phyloP scores from a whole-genome alignment of 2,797 vertebrate genomes.

The Gadopsis bispinosus region DNA sequence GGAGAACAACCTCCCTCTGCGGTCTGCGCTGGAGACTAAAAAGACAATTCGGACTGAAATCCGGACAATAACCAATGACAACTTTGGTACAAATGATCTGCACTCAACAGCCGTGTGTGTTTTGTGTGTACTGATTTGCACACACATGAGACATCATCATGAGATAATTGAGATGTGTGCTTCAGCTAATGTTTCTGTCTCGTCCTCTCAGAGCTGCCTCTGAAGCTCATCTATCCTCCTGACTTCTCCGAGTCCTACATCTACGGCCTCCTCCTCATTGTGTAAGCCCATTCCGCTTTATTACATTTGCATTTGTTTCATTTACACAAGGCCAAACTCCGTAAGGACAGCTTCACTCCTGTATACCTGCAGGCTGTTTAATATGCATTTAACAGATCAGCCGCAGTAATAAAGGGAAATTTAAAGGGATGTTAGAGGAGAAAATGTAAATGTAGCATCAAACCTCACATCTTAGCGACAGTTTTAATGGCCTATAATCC shows the following conservation, averaged over 20 bases:
- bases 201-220: constrained; percentile 78
- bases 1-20: constrained; percentile 82
- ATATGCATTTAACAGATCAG: not conserved
- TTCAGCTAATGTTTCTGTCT: constrained; percentile 20
- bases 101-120: constrained; percentile 17
- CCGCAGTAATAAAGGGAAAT: not conserved
- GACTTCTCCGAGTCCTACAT: constrained; percentile 83
- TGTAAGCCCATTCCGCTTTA: constrained; percentile 73
- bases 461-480: not conserved
- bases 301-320: constrained; percentile 50
- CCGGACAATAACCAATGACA: constrained; percentile 69
- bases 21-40: constrained; percentile 71
- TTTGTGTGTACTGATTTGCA: not conserved
- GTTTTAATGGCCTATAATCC: not conserved
- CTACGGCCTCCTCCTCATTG: constrained; percentile 84
- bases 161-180: constrained; percentile 31
- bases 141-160: constrained; percentile 9
- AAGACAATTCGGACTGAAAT: constrained; percentile 64
- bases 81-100: constrained; percentile 77
- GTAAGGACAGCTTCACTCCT: not conserved
- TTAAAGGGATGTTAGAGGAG: not conserved
- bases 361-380: not conserved
- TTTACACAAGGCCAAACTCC: constrained; percentile 31
- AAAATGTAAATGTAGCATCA: constrained; percentile 5
- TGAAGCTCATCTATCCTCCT: constrained; percentile 83